phyloP scores from a whole-genome alignment of 2,888 invertebrate species.

The Drosophila atripex region DNA sequence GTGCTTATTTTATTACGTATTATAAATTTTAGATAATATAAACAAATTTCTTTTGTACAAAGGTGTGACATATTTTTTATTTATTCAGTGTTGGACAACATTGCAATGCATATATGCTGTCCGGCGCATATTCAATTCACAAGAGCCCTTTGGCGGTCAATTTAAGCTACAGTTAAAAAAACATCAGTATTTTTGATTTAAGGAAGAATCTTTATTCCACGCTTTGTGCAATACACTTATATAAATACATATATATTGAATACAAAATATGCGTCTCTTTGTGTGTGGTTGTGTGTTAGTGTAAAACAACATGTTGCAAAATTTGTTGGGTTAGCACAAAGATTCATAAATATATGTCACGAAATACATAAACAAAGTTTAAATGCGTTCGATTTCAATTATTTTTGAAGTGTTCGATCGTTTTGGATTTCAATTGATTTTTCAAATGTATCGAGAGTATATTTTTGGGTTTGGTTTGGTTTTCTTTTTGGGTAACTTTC shows the following conservation, averaged over 20 bases:
- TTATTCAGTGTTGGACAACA: neutral
- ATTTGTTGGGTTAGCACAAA: constrained; percentile 18
- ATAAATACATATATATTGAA: constrained; percentile 69
- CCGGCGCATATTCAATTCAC: neutral
- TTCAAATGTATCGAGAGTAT: constrained; percentile 10
- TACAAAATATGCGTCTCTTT: constrained; percentile 68
- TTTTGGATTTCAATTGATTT: constrained; percentile 30
- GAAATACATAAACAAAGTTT: constrained; percentile 51
- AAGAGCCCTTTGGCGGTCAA: constrained; percentile 9
- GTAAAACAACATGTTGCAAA: constrained; percentile 43
- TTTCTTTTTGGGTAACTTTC: constrained; percentile 42
- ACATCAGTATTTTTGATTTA: constrained; percentile 9
- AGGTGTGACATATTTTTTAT: too few relatives aligned
- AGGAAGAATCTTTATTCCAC: constrained; percentile 61
- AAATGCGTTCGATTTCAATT: constrained; percentile 59
- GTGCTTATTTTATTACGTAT: neutral
- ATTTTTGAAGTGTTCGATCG: constrained; percentile 46
- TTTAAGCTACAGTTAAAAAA: neutral
- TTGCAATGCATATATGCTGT: neutral
- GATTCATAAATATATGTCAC: constrained; percentile 27
- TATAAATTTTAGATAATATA: too few relatives aligned
- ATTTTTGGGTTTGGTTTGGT: neutral
- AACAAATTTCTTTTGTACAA: too few relatives aligned
- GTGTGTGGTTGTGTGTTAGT: constrained; percentile 57
- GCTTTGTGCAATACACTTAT: constrained; percentile 58